Base-by-base conservation (phyloP, 2,113 vertebrate genomes). In the Chunga burmeisteri region DNA sequence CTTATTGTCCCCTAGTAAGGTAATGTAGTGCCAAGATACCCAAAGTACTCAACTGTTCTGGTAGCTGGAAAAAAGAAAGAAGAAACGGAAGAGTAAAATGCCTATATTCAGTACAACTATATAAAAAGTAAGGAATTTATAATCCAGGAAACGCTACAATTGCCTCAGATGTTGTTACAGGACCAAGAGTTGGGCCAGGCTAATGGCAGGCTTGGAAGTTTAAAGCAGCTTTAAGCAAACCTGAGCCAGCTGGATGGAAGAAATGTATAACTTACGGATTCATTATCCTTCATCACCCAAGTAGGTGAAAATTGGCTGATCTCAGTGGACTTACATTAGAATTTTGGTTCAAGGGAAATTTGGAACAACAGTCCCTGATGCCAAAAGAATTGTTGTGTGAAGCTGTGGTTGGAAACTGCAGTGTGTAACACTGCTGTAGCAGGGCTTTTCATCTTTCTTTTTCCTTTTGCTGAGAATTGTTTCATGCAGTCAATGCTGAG, bases 151-250 rank as follows among this genome's bases (percentile, higher is more conserved):
- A 78, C 18, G 11, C 46, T 87, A n/a, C 38, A 81, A 1, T 56
- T 95, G 61, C 82, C 49, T 92, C 74, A 88, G 78, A 49, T 93
- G 61, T 78, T 91, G 44, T 84, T 93, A 82, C 38, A 89, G 72
- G 68, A 81, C 53, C 26, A 50, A 81, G 75, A 63, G 16, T 2
- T 56, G 52, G 49, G 44, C 63, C 52, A 92, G 2, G 7, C 55
- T 90, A 59, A 36, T 83, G 32, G 80, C 50, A 86, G 55, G 5
- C 58, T 91, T 82, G 53, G 65, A 91, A 91, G 65, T 87, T 84
- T 34, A 89, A 95, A 94, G 81, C 16, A 65, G 22, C 42, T 88
- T 80, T 50, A 30, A 78, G 53, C 56, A 86, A 86, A 72, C 44
- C 29, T 63, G 59, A 91, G 52, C 55, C 90, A 78, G 50, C 59